These are phyloP conservation scores for Montipora efflorescens DNA, from an alignment of 64 coral and sea anemone genomes.

Conservation along the genomic window DNA sequence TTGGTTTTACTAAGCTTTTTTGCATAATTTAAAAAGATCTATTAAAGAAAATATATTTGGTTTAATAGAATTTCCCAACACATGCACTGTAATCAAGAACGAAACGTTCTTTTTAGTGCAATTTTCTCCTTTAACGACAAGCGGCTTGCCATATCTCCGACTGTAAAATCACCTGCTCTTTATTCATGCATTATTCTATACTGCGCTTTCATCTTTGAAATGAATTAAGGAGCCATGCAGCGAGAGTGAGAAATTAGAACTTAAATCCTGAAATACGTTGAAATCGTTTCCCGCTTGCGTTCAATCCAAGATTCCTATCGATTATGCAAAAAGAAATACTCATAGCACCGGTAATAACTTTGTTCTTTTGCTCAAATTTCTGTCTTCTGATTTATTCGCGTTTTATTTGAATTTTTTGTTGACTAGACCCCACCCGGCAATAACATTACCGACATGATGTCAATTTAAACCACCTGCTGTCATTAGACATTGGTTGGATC, in stretches of 20 bases:
- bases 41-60: no score
- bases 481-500: background rate
- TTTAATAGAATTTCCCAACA: background rate
- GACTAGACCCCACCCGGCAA: background rate
- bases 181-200: background rate
- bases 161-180: background rate
- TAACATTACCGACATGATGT: background rate
- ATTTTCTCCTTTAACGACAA: background rate
- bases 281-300: background rate
- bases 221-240: background rate
- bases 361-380: no score
- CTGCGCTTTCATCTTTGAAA: background rate
- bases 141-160: background rate
- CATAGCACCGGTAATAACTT: no score
- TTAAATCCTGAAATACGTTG: background rate
- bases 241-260: background rate
- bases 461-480: background rate
- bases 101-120: conserved; percentile 33
- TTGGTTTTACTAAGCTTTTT: no score
- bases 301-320: background rate
- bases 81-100: background rate
- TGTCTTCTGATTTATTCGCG: background rate
- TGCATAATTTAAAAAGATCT: no score
- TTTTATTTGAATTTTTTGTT: background rate
- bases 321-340: background rate